Conservation (phyloP, 1,140 invertebrate species). For the Trachymyrmex cornetzi region DNA sequence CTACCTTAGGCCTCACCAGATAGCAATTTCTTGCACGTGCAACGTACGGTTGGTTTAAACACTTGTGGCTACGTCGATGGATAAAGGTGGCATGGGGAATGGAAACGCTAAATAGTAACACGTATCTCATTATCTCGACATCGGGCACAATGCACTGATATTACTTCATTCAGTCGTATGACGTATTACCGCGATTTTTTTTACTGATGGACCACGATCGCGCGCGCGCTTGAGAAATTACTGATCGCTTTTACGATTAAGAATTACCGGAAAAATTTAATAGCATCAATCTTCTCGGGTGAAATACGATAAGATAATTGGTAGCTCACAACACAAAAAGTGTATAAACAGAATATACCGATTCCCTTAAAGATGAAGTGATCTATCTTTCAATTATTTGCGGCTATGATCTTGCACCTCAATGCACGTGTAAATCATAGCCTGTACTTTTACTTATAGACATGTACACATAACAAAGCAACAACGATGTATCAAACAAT, state of each 20-base stretch:
- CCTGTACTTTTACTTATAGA: background rate
- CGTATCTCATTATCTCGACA: slow-evolving; percentile 31
- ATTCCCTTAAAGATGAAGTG: slow-evolving; percentile 4
- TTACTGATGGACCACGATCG: background rate
- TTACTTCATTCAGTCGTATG: slow-evolving; percentile 35
- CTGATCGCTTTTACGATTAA: slow-evolving; percentile 17
- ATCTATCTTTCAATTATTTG: slow-evolving; percentile 31
- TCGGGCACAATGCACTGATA: slow-evolving; percentile 35
- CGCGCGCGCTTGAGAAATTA: slow-evolving; percentile 23
- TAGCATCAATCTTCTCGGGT: slow-evolving; percentile 14
- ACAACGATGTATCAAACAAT: background rate
- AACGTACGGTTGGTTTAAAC: background rate
- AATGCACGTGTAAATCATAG: background rate
- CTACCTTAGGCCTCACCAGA: background rate
- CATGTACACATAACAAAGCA: background rate
- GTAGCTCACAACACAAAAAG: too few relatives aligned
- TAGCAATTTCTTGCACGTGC: background rate
- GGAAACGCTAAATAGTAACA: slow-evolving; percentile 39
- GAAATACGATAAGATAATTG: slow-evolving; percentile 48
- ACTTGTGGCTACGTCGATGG: background rate
- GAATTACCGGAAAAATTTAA: slow-evolving; percentile 18
- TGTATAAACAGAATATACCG: background rate
- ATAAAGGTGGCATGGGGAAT: background rate
- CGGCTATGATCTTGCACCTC: background rate
- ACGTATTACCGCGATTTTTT: slow-evolving; percentile 12